Evolutionary conservation across 2,888 invertebrate species (phyloP).

Genomic region (Hecatera dysodea): DNA sequence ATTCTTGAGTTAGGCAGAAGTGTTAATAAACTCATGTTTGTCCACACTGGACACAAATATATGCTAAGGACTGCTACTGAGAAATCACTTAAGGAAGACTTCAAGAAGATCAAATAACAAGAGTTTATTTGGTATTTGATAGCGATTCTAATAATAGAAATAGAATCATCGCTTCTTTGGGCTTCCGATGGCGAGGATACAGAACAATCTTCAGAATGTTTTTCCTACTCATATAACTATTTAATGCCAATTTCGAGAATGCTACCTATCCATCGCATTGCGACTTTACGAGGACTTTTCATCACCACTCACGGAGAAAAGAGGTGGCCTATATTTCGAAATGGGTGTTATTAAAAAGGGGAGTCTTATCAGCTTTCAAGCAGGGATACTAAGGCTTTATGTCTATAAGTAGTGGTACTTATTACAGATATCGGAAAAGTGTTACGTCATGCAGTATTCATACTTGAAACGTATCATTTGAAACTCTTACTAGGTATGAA

Average conservation of each 20-base stretch:
- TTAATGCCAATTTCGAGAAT: conserved; percentile 20
- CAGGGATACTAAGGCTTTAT: conserved; percentile 33
- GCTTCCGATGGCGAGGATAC: background rate
- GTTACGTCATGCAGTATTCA: conserved; percentile 37
- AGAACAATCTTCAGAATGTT: background rate
- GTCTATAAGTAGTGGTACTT: conserved; percentile 32
- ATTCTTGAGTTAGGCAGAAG: background rate
- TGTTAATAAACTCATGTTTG: background rate
- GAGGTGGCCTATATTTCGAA: conserved; percentile 44
- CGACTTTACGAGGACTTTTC: conserved; percentile 16
- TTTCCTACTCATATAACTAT: background rate
- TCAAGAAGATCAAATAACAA: background rate
- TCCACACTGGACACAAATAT: background rate
- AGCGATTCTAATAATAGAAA: background rate
- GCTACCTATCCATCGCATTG: conserved; percentile 9
- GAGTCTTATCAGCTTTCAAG: conserved; percentile 43
- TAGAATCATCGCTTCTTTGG: background rate
- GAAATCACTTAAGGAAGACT: background rate
- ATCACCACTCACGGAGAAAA: conserved; percentile 24
- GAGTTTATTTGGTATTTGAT: background rate
- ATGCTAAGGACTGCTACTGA: background rate
- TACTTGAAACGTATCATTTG: conserved; percentile 12
- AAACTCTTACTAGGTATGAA: background rate
- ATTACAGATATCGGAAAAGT: conserved; percentile 30
- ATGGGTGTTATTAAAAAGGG: conserved; percentile 51